Conservation (phyloP, 2,797 vertebrate genomes). For the Erethizon dorsatum region DNA sequence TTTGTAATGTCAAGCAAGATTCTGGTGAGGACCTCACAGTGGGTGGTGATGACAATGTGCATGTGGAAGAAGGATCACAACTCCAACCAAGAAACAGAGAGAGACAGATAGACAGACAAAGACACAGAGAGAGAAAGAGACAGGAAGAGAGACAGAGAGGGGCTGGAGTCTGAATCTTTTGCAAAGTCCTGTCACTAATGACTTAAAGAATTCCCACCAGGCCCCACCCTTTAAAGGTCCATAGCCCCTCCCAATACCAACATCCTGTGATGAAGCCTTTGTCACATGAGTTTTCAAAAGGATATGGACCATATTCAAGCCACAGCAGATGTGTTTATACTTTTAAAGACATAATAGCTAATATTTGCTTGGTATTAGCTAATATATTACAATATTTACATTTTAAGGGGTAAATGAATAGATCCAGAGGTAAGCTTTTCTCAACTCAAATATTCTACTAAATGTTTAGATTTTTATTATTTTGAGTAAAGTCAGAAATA, state of each 20-base stretch:
- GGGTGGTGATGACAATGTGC: neutral
- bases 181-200: neutral
- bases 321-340: neutral
- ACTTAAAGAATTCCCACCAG: neutral
- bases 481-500: neutral
- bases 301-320: neutral
- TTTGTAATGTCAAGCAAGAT: neutral
- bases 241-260: neutral
- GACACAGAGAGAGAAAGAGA: too few relatives aligned
- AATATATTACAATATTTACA: constrained; percentile 15
- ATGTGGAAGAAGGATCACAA: neutral
- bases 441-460: neutral
- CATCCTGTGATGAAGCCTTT: neutral
- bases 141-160: too few relatives aligned
- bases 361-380: constrained; percentile 11
- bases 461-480: neutral
- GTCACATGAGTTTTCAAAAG: neutral
- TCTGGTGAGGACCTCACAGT: neutral
- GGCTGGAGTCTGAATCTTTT: neutral
- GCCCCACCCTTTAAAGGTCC: neutral
- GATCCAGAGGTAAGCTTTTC: neutral
- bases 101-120: too few relatives aligned
- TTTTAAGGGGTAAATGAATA: constrained; percentile 5
- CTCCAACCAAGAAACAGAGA: neutral
- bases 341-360: constrained; percentile 32